Evolutionary conservation across 2,888 invertebrate genomes (phyloP), one percentile per base, ranked within the genome.

Genomic region (Germaria angustata): DNA sequence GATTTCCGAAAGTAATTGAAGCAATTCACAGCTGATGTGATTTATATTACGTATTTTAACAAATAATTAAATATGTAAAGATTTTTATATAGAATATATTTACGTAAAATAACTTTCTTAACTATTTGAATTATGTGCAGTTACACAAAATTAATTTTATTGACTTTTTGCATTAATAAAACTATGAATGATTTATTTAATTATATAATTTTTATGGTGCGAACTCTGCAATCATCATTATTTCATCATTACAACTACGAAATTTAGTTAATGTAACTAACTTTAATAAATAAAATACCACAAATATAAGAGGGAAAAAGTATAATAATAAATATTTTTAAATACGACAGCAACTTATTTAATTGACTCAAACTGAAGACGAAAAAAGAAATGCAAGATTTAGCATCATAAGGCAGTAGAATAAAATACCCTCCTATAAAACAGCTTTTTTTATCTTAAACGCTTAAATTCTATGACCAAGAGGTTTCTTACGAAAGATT

Each of bases 261-360:
- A 59, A 65, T 71, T 15, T 15, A 71, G 57, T 34, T 32, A 57
- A 63, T 69, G 65, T 71, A 82, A 82, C 79, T 79, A 82, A 71
- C 75, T 71, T 55, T 15, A 55, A 65, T 71, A 59, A 76, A 76
- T 46, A 66, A 63, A 73, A 73, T 69, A 78, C 57, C 24, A 59
- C 63, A 49, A 65, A 39, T 32, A 66, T 24, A 32, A 44, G 53
- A 79, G 34, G 41, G 8, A 22, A 41, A 78, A 17, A 68, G 55
- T n/a, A 32, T 41, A 57, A 32, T 69, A 82, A 82, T 75, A 75
- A 71, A 65, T 71, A 57, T 44, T 79, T 73, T 73, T 61, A 71
- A 78, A 75, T 71, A 75, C 69, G 82, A 82, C 82, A 79, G 82
- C 82, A 66, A 51, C 75, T 79, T 71, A 78, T 82, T 71, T 82